phyloP scores from a whole-genome alignment of 1,140 invertebrate species.

The Trachelipus rathkii region DNA sequence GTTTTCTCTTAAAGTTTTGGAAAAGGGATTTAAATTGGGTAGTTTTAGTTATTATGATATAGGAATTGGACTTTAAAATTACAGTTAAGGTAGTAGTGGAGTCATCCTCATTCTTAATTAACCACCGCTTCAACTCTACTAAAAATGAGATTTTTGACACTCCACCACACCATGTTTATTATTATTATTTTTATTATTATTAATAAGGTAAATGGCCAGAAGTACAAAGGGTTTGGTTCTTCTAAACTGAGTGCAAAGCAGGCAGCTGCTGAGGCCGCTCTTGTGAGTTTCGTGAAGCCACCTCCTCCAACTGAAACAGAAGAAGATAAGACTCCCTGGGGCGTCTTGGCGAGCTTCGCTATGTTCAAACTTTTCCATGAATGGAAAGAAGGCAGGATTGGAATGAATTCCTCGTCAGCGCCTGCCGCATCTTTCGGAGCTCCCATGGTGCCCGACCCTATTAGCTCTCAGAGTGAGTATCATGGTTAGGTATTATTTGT shows the following conservation, averaged over 20 bases:
- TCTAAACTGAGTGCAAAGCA: slow-evolving; percentile 57
- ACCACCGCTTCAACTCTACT: no score
- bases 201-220: slow-evolving; percentile 55
- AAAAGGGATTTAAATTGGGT: no score
- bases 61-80: no score
- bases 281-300: slow-evolving; percentile 60
- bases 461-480: background rate
- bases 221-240: slow-evolving; percentile 55
- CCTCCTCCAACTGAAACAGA: slow-evolving; percentile 45
- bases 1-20: no score
- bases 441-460: background rate
- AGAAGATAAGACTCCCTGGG: slow-evolving; percentile 65
- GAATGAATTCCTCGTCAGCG: background rate
- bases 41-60: no score
- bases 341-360: slow-evolving; percentile 68
- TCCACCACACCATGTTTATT: no score
- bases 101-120: no score
- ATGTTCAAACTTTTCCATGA: slow-evolving; percentile 69
- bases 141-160: no score
- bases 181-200: no score
- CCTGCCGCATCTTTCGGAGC: background rate
- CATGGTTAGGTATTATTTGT: no score
- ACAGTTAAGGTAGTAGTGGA: no score
- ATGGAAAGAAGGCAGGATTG: slow-evolving; percentile 54
- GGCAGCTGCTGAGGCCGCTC: slow-evolving; percentile 66